Base-by-base conservation (phyloP, 1,140 invertebrate species). In the Pseudomyrmex flavicornis region DNA sequence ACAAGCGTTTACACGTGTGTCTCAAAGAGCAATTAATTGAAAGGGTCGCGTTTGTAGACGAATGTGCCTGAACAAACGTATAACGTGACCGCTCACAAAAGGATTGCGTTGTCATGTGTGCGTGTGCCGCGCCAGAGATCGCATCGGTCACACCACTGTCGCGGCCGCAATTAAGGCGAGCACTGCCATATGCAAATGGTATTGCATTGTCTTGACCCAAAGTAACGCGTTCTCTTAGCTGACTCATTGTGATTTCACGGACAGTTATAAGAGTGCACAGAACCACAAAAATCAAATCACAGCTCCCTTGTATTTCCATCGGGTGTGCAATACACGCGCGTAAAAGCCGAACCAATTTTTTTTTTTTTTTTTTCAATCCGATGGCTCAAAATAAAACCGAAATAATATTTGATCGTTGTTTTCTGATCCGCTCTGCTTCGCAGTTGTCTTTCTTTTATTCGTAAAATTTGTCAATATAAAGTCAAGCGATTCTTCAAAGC, bases 201-300 rank as follows among this genome's bases (percentile, higher is more conserved):
- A 17, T 17, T 35, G 89, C 83, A 89, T 89, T 90, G 85, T 89
- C 83, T 90, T 88, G 85, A 73, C 74, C 75, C 76, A 77, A 85
- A 84, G 63, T 85, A 80, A 80, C 83, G 44, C 68, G 83, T 73
- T 73, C 82, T 84, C 70, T 35, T 35, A 69, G 68, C 44, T 73
- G 73, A 62, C 82, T 85, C 62, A 88, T 88, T 89, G 88, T 84
- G 74, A 62, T 75, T 85, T 85, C 61, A 68, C 52, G 22, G 72
- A 69, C 52, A 73, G 22, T 50, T 83, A 56, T 44, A 44, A 73
- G 15, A 61, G 59, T 35, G n/a, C 17, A 48, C 7, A 58, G 20
- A 7, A 12, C 44, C 50, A 26, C 66, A 66, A 83, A 74, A 83
- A 26, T 80, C 13, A 15, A 83, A 26, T 80, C 13, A 10, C 17